Base-by-base conservation (phyloP, 2,797 vertebrate genomes). In the Bradypodion pumilum region DNA sequence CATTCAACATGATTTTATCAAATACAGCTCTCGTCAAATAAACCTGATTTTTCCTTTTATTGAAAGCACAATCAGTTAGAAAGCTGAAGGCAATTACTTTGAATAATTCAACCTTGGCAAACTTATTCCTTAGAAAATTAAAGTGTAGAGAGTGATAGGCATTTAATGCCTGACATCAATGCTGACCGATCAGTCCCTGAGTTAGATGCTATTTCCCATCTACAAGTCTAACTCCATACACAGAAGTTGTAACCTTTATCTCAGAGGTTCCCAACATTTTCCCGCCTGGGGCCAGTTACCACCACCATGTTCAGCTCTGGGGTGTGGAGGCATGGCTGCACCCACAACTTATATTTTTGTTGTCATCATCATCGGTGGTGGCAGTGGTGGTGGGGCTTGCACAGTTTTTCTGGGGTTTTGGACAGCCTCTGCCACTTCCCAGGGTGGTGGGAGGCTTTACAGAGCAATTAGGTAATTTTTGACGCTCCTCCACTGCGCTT, bases 1-100 rank as follows among this genome's bases (percentile, higher is more conserved):
- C 84, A 75, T 85, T 85, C 70, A 75, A 74, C n/a, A 80, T 80
- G 78, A 75, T 74, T 85, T 85, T 74, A 80, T 74, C 77, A 74
- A 68, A 85, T 35, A 68, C 27, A 80, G 37, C 25, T 59, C 37
- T 85, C 40, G 56, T 68, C 72, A 74, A 85, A 44, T 46, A 80
- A 74, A 66, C 65, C 21, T 74, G 37, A 27, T 68, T 82, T 79
- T 85, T 59, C 46, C 19, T 74, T 68, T 40, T 42, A 27, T 74
- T 80, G 78, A 85, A 80, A 59, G 70, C 19, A 75, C 60, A 75
- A 85, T 85, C 70, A 59, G 65, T 23, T 66, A 52, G 12, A 68
- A 75, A 29, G 56, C 74, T n/a, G 46, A 75, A 69, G 62, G 44
- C n/a, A 80, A 74, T 85, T 80, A 80, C 10, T 23, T 56, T 68